These are phyloP conservation scores for Lysandra bellargus DNA, from an alignment of 2,888 invertebrate species.

Conservation along the genomic window DNA sequence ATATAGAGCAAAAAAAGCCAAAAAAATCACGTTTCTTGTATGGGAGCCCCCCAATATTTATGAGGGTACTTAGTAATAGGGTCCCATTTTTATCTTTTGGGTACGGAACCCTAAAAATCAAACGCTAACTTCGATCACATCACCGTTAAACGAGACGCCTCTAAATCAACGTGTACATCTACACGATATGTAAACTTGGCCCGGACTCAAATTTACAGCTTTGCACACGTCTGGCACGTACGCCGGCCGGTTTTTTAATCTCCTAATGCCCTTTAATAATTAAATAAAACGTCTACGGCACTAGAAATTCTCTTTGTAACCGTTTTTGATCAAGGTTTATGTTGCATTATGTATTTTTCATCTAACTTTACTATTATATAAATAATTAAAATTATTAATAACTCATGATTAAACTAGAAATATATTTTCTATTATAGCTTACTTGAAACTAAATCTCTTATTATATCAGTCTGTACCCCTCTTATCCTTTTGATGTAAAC, in stretches of 20 bases:
- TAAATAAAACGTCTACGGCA: slow-evolving; percentile 21
- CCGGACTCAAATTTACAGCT: slow-evolving; percentile 42
- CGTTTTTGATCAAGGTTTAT: slow-evolving; percentile 1
- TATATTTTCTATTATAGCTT: not conserved
- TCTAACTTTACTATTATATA: not conserved
- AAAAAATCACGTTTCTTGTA: too few species aligned
- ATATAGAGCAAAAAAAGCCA: too few species aligned
- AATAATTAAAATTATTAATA: not conserved
- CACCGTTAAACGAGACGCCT: slow-evolving; percentile 9
- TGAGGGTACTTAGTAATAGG: too few species aligned
- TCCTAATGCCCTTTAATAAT: slow-evolving; percentile 34
- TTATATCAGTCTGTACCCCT: not conserved
- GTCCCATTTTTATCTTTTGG: too few species aligned
- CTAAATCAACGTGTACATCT: slow-evolving; percentile 30
- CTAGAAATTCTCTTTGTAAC: slow-evolving; percentile 6
- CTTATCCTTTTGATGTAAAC: slow-evolving; percentile 12
- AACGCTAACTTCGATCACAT: slow-evolving; percentile 11
- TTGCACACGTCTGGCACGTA: slow-evolving; percentile 40
- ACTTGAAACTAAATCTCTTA: not conserved
- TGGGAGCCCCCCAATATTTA: too few species aligned
- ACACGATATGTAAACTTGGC: slow-evolving; percentile 39
- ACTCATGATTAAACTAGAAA: not conserved
- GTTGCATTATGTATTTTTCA: slow-evolving; percentile 15
- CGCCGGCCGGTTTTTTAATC: slow-evolving; percentile 31
- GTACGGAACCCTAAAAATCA: not conserved